These are phyloP conservation scores for Saccostrea glomerata DNA, from an alignment of 1,140 invertebrate species.

Conservation along the genomic window DNA sequence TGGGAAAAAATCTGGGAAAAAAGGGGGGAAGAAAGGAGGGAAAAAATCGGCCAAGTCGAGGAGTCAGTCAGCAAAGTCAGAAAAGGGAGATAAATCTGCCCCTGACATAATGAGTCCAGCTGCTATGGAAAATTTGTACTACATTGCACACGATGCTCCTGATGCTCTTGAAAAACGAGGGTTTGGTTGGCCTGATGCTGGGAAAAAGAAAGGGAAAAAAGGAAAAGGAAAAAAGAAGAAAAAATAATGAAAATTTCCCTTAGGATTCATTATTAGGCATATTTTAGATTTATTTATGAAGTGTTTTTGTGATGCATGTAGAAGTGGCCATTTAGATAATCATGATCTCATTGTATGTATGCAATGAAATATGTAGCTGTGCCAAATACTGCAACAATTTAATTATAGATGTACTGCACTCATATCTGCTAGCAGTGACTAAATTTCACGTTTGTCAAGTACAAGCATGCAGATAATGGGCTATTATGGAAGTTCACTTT, in stretches of 20 bases:
- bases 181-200: slow-evolving; percentile 68
- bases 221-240: slow-evolving; percentile 62
- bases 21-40: slow-evolving; percentile 67
- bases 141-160: slow-evolving; percentile 72
- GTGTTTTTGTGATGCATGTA: slow-evolving; percentile 22
- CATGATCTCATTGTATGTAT: slow-evolving; percentile 27
- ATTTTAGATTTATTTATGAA: slow-evolving; percentile 1
- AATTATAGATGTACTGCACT: no score
- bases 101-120: slow-evolving; percentile 70
- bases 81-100: slow-evolving; percentile 63
- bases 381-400: not conserved
- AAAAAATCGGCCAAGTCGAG: slow-evolving; percentile 63
- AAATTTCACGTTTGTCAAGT: no score
- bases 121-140: slow-evolving; percentile 75
- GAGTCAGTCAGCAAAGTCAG: slow-evolving; percentile 64
- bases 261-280: not conserved
- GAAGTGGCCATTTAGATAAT: slow-evolving; percentile 24
- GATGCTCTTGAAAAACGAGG: slow-evolving; percentile 73
- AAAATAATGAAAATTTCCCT: slow-evolving; percentile 52
- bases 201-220: slow-evolving; percentile 65
- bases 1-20: slow-evolving; percentile 72
- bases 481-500: not conserved
- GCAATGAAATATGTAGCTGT: slow-evolving; percentile 25
- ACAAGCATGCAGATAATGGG: no score
- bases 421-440: no score